Base-by-base conservation (phyloP, 2,888 invertebrate species). In the Acronicta alni region DNA sequence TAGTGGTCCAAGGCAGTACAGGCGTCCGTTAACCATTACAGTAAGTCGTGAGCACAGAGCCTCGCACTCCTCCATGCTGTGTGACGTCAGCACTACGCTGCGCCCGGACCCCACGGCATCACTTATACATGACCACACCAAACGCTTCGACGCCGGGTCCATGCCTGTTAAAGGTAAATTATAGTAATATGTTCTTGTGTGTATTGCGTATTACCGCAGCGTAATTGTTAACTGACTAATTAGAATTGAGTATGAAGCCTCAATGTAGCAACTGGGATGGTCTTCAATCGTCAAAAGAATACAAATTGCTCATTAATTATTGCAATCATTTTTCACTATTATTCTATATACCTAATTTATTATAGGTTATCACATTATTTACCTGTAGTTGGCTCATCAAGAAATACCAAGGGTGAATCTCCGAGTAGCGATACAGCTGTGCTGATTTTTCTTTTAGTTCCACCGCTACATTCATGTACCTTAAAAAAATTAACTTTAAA, bases 51-150 rank as follows among this genome's bases (percentile, higher is more conserved):
- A 96, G 85, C 97, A 97, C 37, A 97, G 90, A 23, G 96, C 97
- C 90, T 98, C 97, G 87, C 97, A 97, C 87, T 98, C 97, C 87
- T 97, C 97, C 97, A 98, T 97, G 79, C 91, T 92, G 87, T 93
- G 93, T 46, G 93, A 91, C 70, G 93, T 93, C 69, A 98, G 94
- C 59, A 98, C 94, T 47, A 98, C 95, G 63, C 97, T 96, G 43
- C 98, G 98, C 0, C 95, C 95, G 49, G 96, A 95, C 12, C 70
- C 37, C 64, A 96, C 95, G 63, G 95, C 95, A 5, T 70, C 79
- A 77, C 86, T 89, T 30, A 98, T 95, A 45, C 96, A 95, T 77
- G 96, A 95, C 98, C 98, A 98, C 12, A 98, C 95, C 63, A 97
- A 96, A 4, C 98, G 95, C 75, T 97, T 96, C 0, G 98, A 97